Evolutionary conservation across 2,888 invertebrate genomes (phyloP).

Genomic region (Drosophila lutescens): DNA sequence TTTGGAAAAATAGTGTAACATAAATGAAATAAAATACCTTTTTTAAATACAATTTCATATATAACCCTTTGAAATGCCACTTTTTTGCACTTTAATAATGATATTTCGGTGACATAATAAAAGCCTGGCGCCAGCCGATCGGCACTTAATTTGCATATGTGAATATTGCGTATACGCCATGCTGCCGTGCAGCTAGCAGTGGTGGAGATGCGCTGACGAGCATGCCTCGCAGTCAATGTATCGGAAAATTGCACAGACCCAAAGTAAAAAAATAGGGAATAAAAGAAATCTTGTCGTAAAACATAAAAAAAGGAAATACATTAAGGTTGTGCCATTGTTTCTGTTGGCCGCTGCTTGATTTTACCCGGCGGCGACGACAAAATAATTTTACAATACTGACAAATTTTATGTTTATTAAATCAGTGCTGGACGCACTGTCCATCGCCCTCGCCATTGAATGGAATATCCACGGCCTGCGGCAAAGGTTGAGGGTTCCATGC

Average conservation of each 20-base stretch:
- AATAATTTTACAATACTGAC: constrained; percentile 78
- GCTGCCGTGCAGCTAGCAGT: constrained; percentile 51
- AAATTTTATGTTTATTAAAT: constrained; percentile 80
- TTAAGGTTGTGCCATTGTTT: constrained; percentile 52
- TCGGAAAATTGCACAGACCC: constrained; percentile 68
- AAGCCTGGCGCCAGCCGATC: constrained; percentile 7
- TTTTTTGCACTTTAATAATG: constrained; percentile 15
- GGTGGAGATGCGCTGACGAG: constrained; percentile 30
- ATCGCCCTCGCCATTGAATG: constrained; percentile 15
- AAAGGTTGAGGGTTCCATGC: constrained; percentile 11
- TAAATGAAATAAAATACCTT: background rate
- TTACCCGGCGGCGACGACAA: constrained; percentile 60
- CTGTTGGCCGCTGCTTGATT: constrained; percentile 50
- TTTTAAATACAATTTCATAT: background rate
- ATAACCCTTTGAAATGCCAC: background rate
- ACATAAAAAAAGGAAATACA: constrained; percentile 59
- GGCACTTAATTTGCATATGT: constrained; percentile 46
- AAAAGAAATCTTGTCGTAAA: constrained; percentile 48
- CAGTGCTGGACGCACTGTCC: constrained; percentile 47
- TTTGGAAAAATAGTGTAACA: too few species aligned
- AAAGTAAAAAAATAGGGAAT: constrained; percentile 20
- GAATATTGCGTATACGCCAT: constrained; percentile 63
- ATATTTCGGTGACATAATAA: constrained; percentile 9
- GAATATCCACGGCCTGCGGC: constrained; percentile 5
- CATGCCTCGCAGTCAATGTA: constrained; percentile 60